Percentiles rank a stretch among this genome's conserved stretches.
phyloP scores from a whole-genome alignment of 2,797 vertebrate species.

The Coracias cyanogaster region DNA sequence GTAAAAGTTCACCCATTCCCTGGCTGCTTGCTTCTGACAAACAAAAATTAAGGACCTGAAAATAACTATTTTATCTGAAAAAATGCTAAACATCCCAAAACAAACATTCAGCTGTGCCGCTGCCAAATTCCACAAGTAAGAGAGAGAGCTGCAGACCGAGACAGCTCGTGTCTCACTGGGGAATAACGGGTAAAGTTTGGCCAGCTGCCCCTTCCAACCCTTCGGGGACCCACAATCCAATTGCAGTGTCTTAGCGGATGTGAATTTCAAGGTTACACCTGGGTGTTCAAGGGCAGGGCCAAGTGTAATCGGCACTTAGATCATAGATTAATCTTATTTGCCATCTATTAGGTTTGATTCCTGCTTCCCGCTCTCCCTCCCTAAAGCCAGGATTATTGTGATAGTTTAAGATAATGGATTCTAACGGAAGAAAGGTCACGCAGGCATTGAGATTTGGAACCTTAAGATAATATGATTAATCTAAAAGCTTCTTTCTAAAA shows the following conservation, averaged over 20 bases:
- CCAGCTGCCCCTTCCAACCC: constrained; percentile 81
- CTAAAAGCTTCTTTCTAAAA: constrained; percentile 98
- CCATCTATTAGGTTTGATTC: constrained; percentile 99
- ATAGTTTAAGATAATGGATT: constrained; percentile 99
- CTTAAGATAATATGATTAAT: constrained; percentile 99
- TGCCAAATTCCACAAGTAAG: constrained; percentile 79
- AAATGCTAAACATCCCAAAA: constrained; percentile 80
- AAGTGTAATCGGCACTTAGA: constrained; percentile 99
- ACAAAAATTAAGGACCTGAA: constrained; percentile 78
- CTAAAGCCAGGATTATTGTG: constrained; percentile 99
- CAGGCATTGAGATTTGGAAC: constrained; percentile 97
- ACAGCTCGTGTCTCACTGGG: constrained; percentile 55
- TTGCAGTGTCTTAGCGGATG: constrained; percentile 92
- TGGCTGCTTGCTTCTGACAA: constrained; percentile 75
- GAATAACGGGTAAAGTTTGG: constrained; percentile 81
- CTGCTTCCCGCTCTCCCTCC: constrained; percentile 93
- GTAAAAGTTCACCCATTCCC: constrained; percentile 79
- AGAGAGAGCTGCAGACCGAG: constrained; percentile 65
- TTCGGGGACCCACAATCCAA: constrained; percentile 92
- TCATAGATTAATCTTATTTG: constrained; percentile 99
- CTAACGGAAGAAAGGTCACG: constrained; percentile 98
- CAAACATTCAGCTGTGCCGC: constrained; percentile 70
- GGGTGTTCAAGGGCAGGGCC: constrained; percentile 99
- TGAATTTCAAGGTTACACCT: constrained; percentile 99
- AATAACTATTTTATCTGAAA: constrained; percentile 82